Evolutionary conservation across 2,888 invertebrate genomes (phyloP).

Genomic region (Neria commutata): DNA sequence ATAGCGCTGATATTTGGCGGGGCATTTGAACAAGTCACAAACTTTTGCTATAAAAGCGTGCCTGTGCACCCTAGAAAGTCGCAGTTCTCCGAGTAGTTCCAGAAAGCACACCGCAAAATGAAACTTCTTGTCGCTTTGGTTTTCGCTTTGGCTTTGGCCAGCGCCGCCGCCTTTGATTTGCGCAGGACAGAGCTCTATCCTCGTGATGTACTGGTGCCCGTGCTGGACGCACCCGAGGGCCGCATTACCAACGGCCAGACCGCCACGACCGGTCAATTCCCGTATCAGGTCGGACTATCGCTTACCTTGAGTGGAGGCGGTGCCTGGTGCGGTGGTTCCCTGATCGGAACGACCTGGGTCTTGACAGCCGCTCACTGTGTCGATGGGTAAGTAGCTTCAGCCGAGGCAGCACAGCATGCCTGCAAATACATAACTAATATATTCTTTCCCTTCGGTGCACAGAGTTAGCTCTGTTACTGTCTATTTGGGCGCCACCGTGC

Average conservation of each 20-base stretch:
- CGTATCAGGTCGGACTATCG: constrained; percentile 49
- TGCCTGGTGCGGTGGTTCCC: constrained; percentile 51
- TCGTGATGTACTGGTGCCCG: constrained; percentile 32
- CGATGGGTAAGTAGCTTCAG: constrained; percentile 39
- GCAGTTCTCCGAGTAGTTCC: no score
- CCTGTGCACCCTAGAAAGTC: no score
- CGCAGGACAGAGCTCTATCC: constrained; percentile 19
- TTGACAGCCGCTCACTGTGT: constrained; percentile 56
- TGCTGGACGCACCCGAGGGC: constrained; percentile 32
- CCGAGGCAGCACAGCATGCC: no score
- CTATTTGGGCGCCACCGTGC: constrained; percentile 39
- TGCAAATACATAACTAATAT: no score
- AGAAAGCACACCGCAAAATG: no score
- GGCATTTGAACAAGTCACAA: no score
- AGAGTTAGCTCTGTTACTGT: constrained; percentile 38
- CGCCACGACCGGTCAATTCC: constrained; percentile 40
- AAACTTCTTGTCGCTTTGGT: constrained; percentile 46
- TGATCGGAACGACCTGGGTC: constrained; percentile 46
- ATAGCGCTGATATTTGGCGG: no score
- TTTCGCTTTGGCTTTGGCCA: constrained; percentile 44
- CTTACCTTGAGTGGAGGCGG: constrained; percentile 31
- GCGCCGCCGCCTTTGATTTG: constrained; percentile 40
- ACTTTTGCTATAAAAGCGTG: no score
- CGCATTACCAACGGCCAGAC: constrained; percentile 45
- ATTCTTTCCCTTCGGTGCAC: neutral